Evolutionary conservation across 2,113 vertebrate species (phyloP), one percentile per base, ranked within the genome.

Genomic region (Cervus canadensis): DNA sequence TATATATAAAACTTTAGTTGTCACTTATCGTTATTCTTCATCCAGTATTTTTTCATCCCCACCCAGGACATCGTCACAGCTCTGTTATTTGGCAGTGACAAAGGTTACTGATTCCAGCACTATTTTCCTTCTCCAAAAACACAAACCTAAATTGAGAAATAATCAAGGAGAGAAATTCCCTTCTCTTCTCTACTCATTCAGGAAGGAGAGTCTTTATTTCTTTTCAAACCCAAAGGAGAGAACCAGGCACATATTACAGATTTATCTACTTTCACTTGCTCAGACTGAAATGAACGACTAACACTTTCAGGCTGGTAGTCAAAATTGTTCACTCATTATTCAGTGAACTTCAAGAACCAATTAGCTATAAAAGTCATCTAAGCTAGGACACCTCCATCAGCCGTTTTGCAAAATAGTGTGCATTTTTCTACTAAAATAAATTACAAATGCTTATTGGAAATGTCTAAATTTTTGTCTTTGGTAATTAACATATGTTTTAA

Each of bases 401-500:
- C 28, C 14, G 15, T 23, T 67, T 26, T 57, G 6, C 21, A n/a
- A 89, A 94, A 76, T 0, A 33, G 36, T 12, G 7, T 52, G 9
- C 23, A n/a, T 26, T 64, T 21, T 83, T 76, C 14, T 87, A 90
- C 17, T 7, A 36, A 16, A 85, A 71, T 16, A 71, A 36, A 28
- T 36, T 62, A 43, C 33, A 23, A 45, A n/a, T 57, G 50, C 26
- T 85, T 67, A 82, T 2, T 54, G 30, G 56, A 71, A 95, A 91
- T 36, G 5, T 88, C 79, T 87, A 60, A 89, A 7, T 82, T 56
- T 23, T 17, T 84, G 45, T 71, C 84, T 86, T 94, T 83, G 36
- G 48, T 36, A 97, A 96, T 95, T 30, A 88, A 87, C 57, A 90
- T 17, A 14, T 96, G 14, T 96, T 97, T 98, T 62, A 95, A 71